Base-by-base conservation (phyloP, 2,113 vertebrate species). In the Gadus macrocephalus region DNA sequence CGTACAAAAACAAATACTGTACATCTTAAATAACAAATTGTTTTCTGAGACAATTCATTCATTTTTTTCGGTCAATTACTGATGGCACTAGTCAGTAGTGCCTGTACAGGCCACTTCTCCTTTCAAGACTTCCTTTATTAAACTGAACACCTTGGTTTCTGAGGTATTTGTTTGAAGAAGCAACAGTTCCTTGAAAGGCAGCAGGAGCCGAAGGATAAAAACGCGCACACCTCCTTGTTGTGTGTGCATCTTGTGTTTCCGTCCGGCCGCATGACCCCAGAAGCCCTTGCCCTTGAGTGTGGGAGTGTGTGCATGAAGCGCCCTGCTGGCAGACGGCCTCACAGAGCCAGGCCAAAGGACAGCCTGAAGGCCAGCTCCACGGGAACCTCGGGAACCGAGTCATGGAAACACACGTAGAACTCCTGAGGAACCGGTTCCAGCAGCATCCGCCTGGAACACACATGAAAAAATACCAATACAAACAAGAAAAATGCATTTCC, bases 321-420 rank as follows among this genome's bases (percentile, higher is more conserved):
- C 53, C 53, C 14, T 56, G 31, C 14, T 56, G 31, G 31, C 8
- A 3, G 20, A 2, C 11, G 22, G 4, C 31, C 31, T 92, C 83
- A 99, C 3, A 93, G 67, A 42, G 90, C 90, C 83, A 99, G 89
- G 28, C 95, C 95, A 0, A 97, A 99, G 58, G 94, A 97, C 20
- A 99, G 85, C 38, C 94, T 95, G 85, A 99, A 99, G 70, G 97
- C 97, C 93, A 98, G 90, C 85, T 99, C 97, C 25, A 97, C 90
- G 0, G 94, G 94, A 81, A 96, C 89, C 73, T 97, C 96, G 0
- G 95, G 88, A 70, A 98, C 95, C 0, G 97, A 99, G 79, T 99
- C 96, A 28, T 98, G 97, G 79, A 98, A 98, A 78, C 97, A 99
- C 58, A 98, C 95, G 0, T 98, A 99, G 79, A 96, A 94, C 82